Base-by-base conservation (phyloP, 2,113 vertebrate genomes). In the Perccottus glenii region DNA sequence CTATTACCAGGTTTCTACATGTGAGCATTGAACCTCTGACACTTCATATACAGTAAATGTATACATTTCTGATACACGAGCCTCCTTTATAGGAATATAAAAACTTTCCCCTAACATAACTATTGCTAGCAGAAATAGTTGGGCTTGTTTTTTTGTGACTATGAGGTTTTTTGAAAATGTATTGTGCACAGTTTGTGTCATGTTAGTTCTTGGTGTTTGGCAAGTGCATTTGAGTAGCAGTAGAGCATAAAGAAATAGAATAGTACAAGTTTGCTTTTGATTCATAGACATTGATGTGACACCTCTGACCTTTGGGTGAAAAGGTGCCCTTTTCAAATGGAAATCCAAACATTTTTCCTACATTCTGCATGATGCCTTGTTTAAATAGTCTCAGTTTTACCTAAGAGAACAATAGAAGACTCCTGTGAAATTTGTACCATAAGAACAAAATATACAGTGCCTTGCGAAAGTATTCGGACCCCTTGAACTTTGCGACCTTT, bases 291-390 rank as follows among this genome's bases (percentile, higher is more conserved):
- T 43, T 35, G 49, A 5, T 2, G 3, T 42, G 59, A 43, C 56
- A 64, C 60, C 32, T n/a, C 44, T 83, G 71, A 73, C 71, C 65
- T 83, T 81, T 51, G 43, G 64, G 35, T 60, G 60, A 46, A 60
- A 68, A 71, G 68, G 40, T 47, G 43, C 15, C 44, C 67, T 56
- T 85, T 83, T 83, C 36, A 59, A 70, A 85, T 78, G n/a, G 55
- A 75, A 72, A 69, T 69, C 49, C 60, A 70, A 60, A 19, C 32
- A 35, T 61, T 52, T 70, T 68, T 32, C 19, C n/a, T 9, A 11
- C 56, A 11, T 60, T 12, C 27, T 44, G 38, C 32, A 35, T 9
- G 40, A 50, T 55, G 12, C 27, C 40, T 62, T 45, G 15, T 38
- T 49, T 42, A 67, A 73, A 60, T 64, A 36, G 12, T 52, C 57